phyloP scores from a whole-genome alignment of 2,797 vertebrate species.

The Gouania willdenowi region DNA sequence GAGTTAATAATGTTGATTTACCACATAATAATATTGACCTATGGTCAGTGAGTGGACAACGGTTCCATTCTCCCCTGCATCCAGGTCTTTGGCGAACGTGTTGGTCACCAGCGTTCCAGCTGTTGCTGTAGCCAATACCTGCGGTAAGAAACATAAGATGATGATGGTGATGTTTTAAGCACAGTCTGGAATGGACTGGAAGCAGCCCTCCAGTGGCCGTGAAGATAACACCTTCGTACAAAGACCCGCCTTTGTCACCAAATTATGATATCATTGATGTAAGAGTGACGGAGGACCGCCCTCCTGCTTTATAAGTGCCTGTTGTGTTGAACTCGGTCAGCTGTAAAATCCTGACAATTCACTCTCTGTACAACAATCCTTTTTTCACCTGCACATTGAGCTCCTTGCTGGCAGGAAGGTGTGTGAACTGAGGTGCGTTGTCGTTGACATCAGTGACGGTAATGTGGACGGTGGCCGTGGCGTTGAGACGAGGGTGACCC shows the following conservation, averaged over 20 bases:
- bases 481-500: slow-evolving; percentile 79
- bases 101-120: slow-evolving; percentile 78
- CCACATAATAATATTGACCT: slow-evolving; percentile 82
- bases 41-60: slow-evolving; percentile 77
- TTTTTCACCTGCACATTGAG: slow-evolving; percentile 72
- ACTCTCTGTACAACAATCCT: too few species aligned
- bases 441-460: slow-evolving; percentile 84
- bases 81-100: slow-evolving; percentile 87
- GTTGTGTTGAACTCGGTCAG: too few species aligned
- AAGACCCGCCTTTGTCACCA: too few species aligned
- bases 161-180: too few species aligned
- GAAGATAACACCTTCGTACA: too few species aligned
- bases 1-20: too few species aligned
- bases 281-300: too few species aligned
- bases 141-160: background rate
- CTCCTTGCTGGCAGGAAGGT: slow-evolving; percentile 68
- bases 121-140: slow-evolving; percentile 83
- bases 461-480: slow-evolving; percentile 74
- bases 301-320: too few species aligned
- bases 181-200: too few species aligned
- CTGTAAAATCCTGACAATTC: too few species aligned
- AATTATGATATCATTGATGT: too few species aligned
- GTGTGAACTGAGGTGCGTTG: slow-evolving; percentile 81
- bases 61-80: slow-evolving; percentile 84
- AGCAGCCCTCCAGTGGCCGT: too few species aligned